These are phyloP conservation scores for Actias luna DNA, from an alignment of 2,888 invertebrate genomes.

Conservation along the genomic window DNA sequence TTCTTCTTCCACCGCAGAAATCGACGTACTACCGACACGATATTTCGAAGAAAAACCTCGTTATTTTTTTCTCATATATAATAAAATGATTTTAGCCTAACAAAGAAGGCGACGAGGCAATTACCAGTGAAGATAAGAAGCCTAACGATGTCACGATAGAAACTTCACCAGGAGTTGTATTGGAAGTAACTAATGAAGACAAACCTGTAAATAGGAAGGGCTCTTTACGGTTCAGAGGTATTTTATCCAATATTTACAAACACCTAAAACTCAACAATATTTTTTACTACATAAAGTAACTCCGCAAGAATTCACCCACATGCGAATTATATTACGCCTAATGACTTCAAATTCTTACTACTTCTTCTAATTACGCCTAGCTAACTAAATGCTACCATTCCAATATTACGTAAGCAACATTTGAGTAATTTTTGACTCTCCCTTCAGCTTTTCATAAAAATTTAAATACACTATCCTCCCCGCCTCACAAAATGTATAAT, in stretches of 20 bases:
- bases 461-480: too few species aligned
- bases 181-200: conserved; percentile 62
- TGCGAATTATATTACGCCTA: too few species aligned
- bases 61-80: background rate
- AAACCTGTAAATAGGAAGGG: conserved; percentile 61
- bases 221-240: conserved; percentile 83
- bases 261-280: background rate
- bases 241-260: background rate
- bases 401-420: too few species aligned
- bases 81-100: conserved; percentile 42
- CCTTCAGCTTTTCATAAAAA: too few species aligned
- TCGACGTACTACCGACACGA: background rate
- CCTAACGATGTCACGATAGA: conserved; percentile 65
- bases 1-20: too few species aligned
- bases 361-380: too few species aligned
- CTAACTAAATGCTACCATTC: too few species aligned
- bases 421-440: too few species aligned
- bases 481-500: too few species aligned
- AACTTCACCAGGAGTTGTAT: conserved; percentile 51
- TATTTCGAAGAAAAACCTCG: background rate
- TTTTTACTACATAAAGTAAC: background rate
- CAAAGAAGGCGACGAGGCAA: conserved; percentile 49
- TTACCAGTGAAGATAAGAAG: conserved; percentile 56
- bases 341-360: too few species aligned
- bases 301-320: too few species aligned